Conservation (phyloP, 2,797 vertebrate species). For the Aselliscus stoliczkanus region DNA sequence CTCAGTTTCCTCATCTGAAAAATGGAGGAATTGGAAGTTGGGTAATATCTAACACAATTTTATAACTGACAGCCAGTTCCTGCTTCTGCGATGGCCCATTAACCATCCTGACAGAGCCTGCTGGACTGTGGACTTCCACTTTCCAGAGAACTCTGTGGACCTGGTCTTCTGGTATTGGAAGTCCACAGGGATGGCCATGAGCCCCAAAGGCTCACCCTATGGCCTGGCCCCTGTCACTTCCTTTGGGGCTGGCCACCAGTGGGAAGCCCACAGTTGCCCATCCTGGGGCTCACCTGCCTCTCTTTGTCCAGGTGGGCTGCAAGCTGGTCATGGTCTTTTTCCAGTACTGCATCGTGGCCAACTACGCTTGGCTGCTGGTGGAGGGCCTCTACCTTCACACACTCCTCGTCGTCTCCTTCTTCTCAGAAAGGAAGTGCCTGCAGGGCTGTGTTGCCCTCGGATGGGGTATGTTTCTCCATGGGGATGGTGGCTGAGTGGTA, state of each 20-base stretch:
- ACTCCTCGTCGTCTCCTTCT: constrained; percentile 91
- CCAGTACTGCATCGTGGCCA: constrained; percentile 95
- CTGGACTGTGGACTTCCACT: not conserved
- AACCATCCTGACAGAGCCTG: not conserved
- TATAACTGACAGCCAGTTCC: not conserved
- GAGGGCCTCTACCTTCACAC: constrained; percentile 96
- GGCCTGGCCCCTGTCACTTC: not conserved
- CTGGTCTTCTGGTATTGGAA: not conserved
- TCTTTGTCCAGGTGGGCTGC: constrained; percentile 86
- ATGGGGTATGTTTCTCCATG: constrained; percentile 87
- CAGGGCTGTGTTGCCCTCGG: constrained; percentile 89
- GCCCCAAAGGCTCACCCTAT: not conserved
- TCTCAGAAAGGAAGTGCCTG: constrained; percentile 90
- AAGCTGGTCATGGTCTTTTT: constrained; percentile 91
- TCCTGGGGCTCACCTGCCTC: not conserved
- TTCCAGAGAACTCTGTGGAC: not conserved
- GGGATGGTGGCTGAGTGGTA: not conserved
- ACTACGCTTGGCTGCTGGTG: constrained; percentile 95
- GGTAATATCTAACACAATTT: not conserved
- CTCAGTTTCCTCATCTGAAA: not conserved
- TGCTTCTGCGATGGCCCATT: not conserved
- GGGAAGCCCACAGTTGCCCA: not conserved
- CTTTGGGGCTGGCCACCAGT: not conserved
- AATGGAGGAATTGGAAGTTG: not conserved
- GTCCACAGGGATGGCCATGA: not conserved